Percentiles rank a stretch among this genome's conserved stretches.
These are phyloP conservation scores for Serinus canaria DNA, from an alignment of 2,113 vertebrate genomes.

Conservation along the genomic window DNA sequence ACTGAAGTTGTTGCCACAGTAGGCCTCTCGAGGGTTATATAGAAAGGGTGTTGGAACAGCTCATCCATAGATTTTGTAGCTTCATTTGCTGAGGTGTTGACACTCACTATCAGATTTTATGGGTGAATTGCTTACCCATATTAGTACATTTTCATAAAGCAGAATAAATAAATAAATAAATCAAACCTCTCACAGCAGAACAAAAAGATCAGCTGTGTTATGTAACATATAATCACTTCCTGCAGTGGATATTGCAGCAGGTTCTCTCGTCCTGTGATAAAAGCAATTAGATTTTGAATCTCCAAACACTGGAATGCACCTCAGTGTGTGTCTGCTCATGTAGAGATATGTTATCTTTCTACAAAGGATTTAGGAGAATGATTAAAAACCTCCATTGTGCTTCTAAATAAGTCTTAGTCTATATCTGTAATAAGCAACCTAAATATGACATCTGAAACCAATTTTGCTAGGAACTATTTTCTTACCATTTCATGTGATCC, in stretches of 20 bases:
- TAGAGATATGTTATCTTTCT: not conserved
- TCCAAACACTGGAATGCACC: not conserved
- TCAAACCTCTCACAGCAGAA: not conserved
- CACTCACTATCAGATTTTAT: conserved; percentile 9
- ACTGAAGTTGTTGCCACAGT: not conserved
- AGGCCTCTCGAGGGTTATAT: not conserved
- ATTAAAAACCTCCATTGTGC: not conserved
- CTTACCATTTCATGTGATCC: not conserved
- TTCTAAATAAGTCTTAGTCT: not conserved
- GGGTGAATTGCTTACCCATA: not conserved
- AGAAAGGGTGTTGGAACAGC: not conserved
- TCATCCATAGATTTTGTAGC: not conserved
- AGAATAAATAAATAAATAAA: not conserved
- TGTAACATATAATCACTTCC: not conserved
- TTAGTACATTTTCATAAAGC: not conserved
- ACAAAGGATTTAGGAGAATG: not conserved
- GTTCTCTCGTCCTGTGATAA: not conserved
- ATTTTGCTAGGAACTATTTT: not conserved
- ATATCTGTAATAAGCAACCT: not conserved
- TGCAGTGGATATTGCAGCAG: not conserved
- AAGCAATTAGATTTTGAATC: not conserved
- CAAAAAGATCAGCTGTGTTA: not conserved
- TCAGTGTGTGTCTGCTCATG: not conserved
- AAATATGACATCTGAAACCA: not conserved
- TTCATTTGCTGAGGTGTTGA: not conserved